phyloP scores from a whole-genome alignment of 2,797 vertebrate species.

The Crenuchus spilurus region DNA sequence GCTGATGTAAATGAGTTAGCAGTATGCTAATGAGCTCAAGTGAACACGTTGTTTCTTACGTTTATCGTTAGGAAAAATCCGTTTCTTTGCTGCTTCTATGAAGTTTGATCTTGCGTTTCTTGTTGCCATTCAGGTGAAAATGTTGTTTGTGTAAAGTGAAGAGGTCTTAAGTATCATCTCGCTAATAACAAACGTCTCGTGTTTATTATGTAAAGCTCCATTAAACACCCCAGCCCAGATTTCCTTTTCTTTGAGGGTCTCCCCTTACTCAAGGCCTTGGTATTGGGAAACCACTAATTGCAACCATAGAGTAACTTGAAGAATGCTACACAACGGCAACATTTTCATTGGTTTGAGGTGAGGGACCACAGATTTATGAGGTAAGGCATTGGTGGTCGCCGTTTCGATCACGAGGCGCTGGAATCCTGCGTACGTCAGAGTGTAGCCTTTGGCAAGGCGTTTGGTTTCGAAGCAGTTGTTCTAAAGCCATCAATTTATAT shows the following conservation, averaged over 20 bases:
- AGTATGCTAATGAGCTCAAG: too few relatives aligned
- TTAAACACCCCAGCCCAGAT: slow-evolving; percentile 63
- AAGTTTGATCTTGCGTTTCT: too few relatives aligned
- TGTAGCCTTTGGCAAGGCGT: slow-evolving; percentile 59
- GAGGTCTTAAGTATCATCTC: slow-evolving; percentile 1
- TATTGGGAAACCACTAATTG: slow-evolving; percentile 79
- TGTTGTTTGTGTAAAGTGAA: neutral
- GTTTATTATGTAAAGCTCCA: slow-evolving; percentile 67
- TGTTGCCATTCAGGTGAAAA: neutral
- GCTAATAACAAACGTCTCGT: slow-evolving; percentile 52
- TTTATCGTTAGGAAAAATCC: too few relatives aligned
- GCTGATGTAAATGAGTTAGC: too few relatives aligned
- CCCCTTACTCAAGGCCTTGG: slow-evolving; percentile 69
- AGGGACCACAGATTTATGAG: slow-evolving; percentile 77
- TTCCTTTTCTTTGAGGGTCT: slow-evolving; percentile 65
- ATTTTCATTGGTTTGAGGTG: slow-evolving; percentile 74
- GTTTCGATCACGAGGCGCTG: slow-evolving; percentile 54
- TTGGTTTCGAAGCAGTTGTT: slow-evolving; percentile 52
- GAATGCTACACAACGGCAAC: slow-evolving; percentile 66
- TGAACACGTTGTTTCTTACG: too few relatives aligned
- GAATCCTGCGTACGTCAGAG: slow-evolving; percentile 56
- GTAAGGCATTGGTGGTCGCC: slow-evolving; percentile 62
- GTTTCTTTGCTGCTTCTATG: too few relatives aligned
- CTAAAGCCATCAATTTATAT: slow-evolving; percentile 63
- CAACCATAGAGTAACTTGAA: slow-evolving; percentile 70